Base-by-base conservation (phyloP, 23 tunicate genomes). In the Halocynthia roretzi region DNA sequence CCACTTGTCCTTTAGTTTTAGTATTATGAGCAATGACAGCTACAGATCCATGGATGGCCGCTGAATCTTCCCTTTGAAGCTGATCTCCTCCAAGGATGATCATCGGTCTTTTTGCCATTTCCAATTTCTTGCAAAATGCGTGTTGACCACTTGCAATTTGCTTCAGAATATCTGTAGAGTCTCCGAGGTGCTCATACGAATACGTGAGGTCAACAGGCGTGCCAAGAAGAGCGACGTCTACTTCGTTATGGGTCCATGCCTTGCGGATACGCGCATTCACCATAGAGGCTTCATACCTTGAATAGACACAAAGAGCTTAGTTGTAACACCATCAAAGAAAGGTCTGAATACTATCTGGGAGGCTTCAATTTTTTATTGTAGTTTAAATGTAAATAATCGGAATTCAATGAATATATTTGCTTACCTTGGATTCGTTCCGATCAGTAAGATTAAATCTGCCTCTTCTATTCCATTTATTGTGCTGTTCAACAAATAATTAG, bases 241-340 rank as follows among this genome's bases (percentile, higher is more conserved):
- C 65, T 68, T 90, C 99, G 54, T 85, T 89, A 68, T 96, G 99
- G 52, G 89, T 63, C 99, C 99, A 96, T 5, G 96, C 74, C 80
- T 96, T 96, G 75, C 99, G 74, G 52, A 96, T 70, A 60, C 99
- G 55, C 5, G 99, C 99, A 76, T 96, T 96, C 61, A 96, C 67
- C 74, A 96, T 51, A 6, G 99, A 96, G 50, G 99, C 99, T 71
- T 96, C 99, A 53, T 72, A 96, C 66, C 99, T 71, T 31, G 44
- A 31, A 31, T 31, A 31, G 44, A 31, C 44, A 31, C 44, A 31
- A 31, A 31, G 44, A 31, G 44, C 44, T 31, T 4, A 31, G 44
- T 31, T 31, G 44, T 31, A 31, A 31, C 44, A 31, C 44, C 44
- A 31, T 1, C 44, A 31, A 31, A 31, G 44, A 0, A 31, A 0